Evolutionary conservation across 2,797 vertebrate genomes (phyloP).

Genomic region (Botia almorhae): DNA sequence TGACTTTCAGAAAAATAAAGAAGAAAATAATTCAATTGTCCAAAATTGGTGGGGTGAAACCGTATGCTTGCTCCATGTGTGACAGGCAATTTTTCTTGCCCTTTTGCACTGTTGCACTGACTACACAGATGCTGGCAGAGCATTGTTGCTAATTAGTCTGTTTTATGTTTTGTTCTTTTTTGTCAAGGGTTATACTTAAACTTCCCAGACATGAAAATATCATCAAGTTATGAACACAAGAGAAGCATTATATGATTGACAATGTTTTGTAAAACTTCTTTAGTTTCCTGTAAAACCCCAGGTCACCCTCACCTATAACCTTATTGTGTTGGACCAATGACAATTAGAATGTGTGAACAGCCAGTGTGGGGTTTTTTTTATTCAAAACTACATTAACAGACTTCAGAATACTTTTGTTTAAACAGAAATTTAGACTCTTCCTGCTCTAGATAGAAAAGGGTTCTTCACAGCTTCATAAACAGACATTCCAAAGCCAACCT

Average conservation of each 20-base stretch:
- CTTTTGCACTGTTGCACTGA: constrained; percentile 36
- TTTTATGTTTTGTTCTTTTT: background rate
- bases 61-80: constrained; percentile 83
- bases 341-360: background rate
- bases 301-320: background rate
- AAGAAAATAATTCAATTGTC: too few relatives aligned
- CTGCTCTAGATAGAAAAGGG: constrained; percentile 49
- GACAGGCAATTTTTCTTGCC: constrained; percentile 80
- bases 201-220: too few relatives aligned
- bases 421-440: constrained; percentile 16
- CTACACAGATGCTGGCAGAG: constrained; percentile 33
- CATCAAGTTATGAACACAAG: too few relatives aligned
- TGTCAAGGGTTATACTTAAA: too few relatives aligned
- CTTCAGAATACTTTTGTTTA: too few relatives aligned
- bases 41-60: constrained; percentile 75
- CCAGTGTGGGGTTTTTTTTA: background rate
- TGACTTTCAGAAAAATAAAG: background rate
- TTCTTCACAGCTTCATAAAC: constrained; percentile 45
- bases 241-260: too few relatives aligned
- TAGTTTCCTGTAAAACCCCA: background rate
- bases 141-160: constrained; percentile 57
- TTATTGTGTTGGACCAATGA: background rate
- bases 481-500: constrained; percentile 59
- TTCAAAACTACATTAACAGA: too few relatives aligned
- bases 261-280: too few relatives aligned